phyloP scores from a whole-genome alignment of 2,888 invertebrate genomes.

The Acanthosepion lycidas region DNA sequence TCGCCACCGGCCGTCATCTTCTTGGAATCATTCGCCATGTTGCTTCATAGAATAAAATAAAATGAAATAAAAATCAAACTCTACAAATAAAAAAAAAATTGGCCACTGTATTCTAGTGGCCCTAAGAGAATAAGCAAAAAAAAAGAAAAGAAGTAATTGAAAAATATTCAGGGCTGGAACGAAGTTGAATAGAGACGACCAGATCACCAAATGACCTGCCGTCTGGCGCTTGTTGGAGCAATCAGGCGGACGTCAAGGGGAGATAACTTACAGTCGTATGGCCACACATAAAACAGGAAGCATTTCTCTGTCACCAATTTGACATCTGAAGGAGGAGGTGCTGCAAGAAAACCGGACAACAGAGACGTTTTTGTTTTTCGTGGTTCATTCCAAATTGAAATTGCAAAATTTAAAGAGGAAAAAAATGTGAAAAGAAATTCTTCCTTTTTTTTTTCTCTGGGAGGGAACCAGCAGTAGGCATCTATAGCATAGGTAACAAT shows the following conservation, averaged over 20 bases:
- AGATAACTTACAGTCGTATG: neutral
- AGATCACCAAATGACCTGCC: neutral
- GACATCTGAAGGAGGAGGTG: conserved; percentile 46
- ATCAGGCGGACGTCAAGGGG: neutral
- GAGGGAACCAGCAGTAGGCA: neutral
- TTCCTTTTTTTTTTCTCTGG: no score
- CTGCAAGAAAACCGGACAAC: conserved; percentile 44
- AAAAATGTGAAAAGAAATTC: neutral
- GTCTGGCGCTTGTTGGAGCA: neutral
- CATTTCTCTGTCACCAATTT: conserved; percentile 41
- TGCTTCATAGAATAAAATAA: neutral
- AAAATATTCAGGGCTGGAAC: neutral
- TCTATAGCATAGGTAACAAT: neutral
- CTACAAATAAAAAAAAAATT: neutral
- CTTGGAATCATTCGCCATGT: neutral
- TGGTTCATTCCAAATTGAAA: neutral
- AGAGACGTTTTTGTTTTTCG: neutral
- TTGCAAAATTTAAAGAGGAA: neutral
- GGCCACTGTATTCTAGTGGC: neutral
- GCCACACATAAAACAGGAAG: conserved; percentile 21
- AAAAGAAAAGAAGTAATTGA: neutral
- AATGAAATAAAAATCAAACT: neutral
- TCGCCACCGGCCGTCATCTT: conserved; percentile 33
- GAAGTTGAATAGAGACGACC: neutral
- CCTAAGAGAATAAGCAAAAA: neutral